phyloP scores from a whole-genome alignment of 2,797 vertebrate genomes.

The Sylvia borin region DNA sequence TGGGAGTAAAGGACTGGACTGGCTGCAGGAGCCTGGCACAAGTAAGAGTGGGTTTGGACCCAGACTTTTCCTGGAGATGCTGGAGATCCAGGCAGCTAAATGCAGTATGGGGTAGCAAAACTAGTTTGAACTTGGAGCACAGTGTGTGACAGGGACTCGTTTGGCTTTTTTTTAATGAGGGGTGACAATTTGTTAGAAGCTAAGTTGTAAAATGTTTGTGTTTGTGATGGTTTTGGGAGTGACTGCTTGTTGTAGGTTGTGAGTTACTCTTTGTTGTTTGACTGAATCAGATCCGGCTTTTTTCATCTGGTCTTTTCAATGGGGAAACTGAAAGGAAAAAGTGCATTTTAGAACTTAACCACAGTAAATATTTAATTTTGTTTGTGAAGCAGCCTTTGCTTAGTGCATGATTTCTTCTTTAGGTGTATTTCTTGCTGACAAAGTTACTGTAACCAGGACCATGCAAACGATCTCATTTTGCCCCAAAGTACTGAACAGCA shows the following conservation, averaged over 20 bases:
- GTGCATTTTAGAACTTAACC: background rate
- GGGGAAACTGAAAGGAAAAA: background rate
- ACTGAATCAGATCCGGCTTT: background rate
- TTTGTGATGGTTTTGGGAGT: background rate
- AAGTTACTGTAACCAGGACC: background rate
- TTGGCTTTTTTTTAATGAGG: background rate
- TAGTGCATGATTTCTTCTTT: background rate
- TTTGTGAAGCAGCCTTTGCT: background rate
- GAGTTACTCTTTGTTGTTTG: background rate
- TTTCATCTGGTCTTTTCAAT: background rate
- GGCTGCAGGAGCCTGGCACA: background rate
- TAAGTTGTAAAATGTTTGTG: background rate
- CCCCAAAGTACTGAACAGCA: background rate
- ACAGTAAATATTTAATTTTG: background rate
- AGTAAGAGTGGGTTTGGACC: background rate
- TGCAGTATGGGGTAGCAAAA: background rate
- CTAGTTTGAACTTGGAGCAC: background rate
- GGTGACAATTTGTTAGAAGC: background rate
- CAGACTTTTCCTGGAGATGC: background rate
- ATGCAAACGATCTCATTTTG: background rate
- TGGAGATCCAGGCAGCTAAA: background rate
- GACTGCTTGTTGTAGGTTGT: background rate
- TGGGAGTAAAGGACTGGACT: background rate
- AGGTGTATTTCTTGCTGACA: background rate
- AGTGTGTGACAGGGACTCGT: rapidly evolving